These are phyloP conservation scores for Amphimallon solstitiale DNA, from an alignment of 2,888 invertebrate species.

Conservation along the genomic window DNA sequence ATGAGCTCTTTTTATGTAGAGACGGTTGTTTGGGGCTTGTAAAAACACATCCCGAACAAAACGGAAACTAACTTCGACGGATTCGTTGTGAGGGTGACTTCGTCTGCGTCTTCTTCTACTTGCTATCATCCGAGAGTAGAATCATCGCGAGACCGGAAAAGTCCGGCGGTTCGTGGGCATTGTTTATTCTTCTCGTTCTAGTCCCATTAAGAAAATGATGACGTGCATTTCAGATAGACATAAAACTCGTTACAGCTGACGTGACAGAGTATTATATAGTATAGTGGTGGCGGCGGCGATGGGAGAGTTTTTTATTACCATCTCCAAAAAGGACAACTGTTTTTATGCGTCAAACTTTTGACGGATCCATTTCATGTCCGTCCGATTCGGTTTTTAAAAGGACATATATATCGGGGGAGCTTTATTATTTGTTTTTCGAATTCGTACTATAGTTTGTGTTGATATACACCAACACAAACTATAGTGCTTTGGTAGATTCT, in stretches of 20 bases:
- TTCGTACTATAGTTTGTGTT: too few species aligned
- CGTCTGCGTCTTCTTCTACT: constrained; percentile 44
- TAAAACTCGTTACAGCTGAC: constrained; percentile 46
- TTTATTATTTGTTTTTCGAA: too few species aligned
- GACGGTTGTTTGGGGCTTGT: constrained; percentile 51
- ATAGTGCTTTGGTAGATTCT: too few species aligned
- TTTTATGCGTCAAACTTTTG: constrained; percentile 56
- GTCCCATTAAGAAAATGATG: constrained; percentile 34
- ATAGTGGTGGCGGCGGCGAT: constrained; percentile 36
- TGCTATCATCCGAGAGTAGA: too few species aligned
- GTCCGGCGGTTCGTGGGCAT: constrained; percentile 24
- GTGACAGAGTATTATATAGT: constrained; percentile 53
- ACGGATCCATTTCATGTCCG: constrained; percentile 50
- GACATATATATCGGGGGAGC: too few species aligned
- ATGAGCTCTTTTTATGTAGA: constrained; percentile 60
- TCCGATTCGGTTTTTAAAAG: constrained; percentile 9
- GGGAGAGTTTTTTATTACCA: constrained; percentile 51
- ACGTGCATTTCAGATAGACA: constrained; percentile 42
- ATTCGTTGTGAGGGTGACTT: constrained; percentile 52
- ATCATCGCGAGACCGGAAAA: constrained; percentile 22
- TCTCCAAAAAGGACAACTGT: constrained; percentile 53
- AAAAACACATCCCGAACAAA: constrained; percentile 57
- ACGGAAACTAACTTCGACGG: constrained; percentile 57
- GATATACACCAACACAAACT: too few species aligned
- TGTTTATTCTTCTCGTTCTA: constrained; percentile 35